Percentiles rank a stretch among this genome's conserved stretches.
Evolutionary conservation across 2,797 vertebrate genomes (phyloP).

Genomic region (Phoeniculus purpureus): DNA sequence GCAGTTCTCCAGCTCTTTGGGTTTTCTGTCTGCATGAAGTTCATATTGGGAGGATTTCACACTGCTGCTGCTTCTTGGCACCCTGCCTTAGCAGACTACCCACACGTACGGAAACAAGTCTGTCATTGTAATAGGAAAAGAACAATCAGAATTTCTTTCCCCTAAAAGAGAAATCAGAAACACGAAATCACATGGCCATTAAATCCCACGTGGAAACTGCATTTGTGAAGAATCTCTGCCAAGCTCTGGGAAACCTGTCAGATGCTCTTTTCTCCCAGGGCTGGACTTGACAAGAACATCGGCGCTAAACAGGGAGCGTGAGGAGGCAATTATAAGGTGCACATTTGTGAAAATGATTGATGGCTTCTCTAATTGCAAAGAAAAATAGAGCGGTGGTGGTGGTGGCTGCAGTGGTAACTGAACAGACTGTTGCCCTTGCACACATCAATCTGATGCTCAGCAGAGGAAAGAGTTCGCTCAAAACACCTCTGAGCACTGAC

Average conservation of each 20-base stretch:
- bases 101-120: neutral
- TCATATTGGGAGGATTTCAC: accelerated
- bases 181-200: neutral
- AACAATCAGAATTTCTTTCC: neutral
- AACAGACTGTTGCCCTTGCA: neutral
- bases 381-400: neutral
- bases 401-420: neutral
- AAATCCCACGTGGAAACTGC: neutral
- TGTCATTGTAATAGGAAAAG: neutral
- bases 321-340: neutral
- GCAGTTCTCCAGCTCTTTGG: neutral
- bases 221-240: neutral
- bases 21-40: neutral
- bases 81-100: neutral
- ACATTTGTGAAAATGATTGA: neutral
- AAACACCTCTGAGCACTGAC: neutral
- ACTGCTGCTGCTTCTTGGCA: neutral
- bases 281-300: neutral
- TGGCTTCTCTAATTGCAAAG: neutral
- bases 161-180: neutral
- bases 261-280: neutral
- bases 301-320: accelerated
- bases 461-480: neutral
- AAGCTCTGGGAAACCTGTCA: neutral
- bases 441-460: neutral